Conservation (phyloP, 2,888 invertebrate species). For the Microctonus hyperodae region DNA sequence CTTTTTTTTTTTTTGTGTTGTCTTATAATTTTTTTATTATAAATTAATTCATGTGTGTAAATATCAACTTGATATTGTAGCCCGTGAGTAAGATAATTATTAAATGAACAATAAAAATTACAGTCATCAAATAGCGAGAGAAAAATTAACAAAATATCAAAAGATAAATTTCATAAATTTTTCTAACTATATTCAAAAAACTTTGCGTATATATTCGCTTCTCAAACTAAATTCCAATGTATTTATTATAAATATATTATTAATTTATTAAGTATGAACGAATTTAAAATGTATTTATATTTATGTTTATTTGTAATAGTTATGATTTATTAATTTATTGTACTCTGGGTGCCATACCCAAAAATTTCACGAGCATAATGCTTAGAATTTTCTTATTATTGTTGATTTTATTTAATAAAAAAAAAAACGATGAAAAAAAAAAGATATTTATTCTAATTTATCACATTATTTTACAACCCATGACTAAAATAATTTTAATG, state of each 20-base stretch:
- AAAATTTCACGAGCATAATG: conserved; percentile 37
- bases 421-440: background rate
- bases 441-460: background rate
- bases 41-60: background rate
- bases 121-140: background rate
- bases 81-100: conserved; percentile 34
- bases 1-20: background rate
- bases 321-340: conserved; percentile 43
- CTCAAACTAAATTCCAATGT: conserved; percentile 4
- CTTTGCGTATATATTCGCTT: conserved; percentile 22
- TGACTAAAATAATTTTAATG: background rate
- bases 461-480: no score
- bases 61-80: conserved; percentile 36
- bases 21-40: background rate
- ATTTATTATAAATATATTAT: conserved; percentile 17
- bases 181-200: conserved; percentile 15
- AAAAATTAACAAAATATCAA: background rate
- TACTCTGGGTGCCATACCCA: conserved; percentile 58
- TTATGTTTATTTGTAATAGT: conserved; percentile 35
- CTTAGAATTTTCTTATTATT: background rate
- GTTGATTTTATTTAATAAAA: background rate
- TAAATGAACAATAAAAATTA: conserved; percentile 18
- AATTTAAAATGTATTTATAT: conserved; percentile 13
- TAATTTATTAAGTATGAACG: conserved; percentile 1
- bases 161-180: conserved; percentile 2